Evolutionary conservation across 2,888 invertebrate genomes (phyloP).

Genomic region (Drosophila mercatorum): DNA sequence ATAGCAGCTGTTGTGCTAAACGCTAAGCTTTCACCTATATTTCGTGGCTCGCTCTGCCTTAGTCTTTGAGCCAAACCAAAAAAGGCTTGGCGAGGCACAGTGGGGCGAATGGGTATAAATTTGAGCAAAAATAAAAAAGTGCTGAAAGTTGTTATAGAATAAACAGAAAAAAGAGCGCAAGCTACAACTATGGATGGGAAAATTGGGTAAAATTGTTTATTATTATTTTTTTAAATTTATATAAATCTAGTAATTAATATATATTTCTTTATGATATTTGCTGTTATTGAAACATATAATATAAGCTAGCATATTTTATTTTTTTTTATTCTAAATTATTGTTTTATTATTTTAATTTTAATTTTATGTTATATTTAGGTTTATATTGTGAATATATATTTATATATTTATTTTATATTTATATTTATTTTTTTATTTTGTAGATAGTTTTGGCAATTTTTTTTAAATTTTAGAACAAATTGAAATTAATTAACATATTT

Average conservation of each 20-base stretch:
- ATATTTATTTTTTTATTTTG: too few relatives aligned
- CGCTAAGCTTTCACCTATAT: conserved; percentile 55
- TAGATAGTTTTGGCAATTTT: too few relatives aligned
- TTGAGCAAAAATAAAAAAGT: background rate
- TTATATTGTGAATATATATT: too few relatives aligned
- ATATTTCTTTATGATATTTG: too few relatives aligned
- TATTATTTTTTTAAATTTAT: background rate
- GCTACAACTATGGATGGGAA: too few relatives aligned
- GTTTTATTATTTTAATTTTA: background rate
- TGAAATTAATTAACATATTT: background rate
- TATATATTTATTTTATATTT: too few relatives aligned
- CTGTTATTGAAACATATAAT: too few relatives aligned
- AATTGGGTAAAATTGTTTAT: too few relatives aligned
- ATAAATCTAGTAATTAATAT: background rate
- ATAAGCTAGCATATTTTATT: background rate
- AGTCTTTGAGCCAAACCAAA: conserved; percentile 15
- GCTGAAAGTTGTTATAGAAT: too few relatives aligned
- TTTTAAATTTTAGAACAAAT: too few relatives aligned
- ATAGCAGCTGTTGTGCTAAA: background rate
- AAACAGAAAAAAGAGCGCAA: background rate
- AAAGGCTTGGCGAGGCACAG: conserved; percentile 9
- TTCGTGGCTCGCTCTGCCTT: background rate
- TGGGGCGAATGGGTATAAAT: background rate
- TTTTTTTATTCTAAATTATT: background rate
- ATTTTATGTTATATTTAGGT: background rate